These are phyloP conservation scores for Halichoerus grypus DNA, from an alignment of 2,113 vertebrate genomes.

Conservation along the genomic window DNA sequence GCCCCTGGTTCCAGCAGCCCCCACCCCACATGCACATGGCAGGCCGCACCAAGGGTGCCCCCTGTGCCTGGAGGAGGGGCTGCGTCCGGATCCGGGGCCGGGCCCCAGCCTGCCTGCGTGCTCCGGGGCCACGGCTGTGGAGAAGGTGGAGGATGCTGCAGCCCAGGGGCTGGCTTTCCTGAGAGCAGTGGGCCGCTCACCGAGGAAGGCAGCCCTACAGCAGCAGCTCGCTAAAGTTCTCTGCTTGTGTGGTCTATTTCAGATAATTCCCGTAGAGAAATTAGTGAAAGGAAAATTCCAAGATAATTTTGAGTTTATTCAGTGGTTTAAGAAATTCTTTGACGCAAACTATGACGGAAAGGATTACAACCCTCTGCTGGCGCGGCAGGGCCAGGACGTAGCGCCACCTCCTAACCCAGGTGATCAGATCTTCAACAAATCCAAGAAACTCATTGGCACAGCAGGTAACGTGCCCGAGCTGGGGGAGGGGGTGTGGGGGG, in stretches of 20 bases:
- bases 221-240: slow-evolving; percentile 58
- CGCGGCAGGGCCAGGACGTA: slow-evolving; percentile 97
- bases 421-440: slow-evolving; percentile 98
- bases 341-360: slow-evolving; percentile 99
- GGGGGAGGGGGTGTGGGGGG: slow-evolving; percentile 76
- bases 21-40: not conserved
- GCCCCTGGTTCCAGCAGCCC: not conserved
- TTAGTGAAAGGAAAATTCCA: slow-evolving; percentile 99
- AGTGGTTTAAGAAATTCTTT: slow-evolving; percentile 99
- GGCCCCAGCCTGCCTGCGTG: not conserved
- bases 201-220: slow-evolving; percentile 11
- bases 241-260: slow-evolving; percentile 83
- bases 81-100: not conserved
- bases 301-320: slow-evolving; percentile 99
- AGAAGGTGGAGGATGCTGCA: not conserved
- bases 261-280: slow-evolving; percentile 98
- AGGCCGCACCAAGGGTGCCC: not conserved
- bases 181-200: not conserved
- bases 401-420: slow-evolving; percentile 96
- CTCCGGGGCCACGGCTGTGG: not conserved
- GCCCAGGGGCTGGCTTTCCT: slow-evolving; percentile 35
- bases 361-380: slow-evolving; percentile 97
- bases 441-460: slow-evolving; percentile 95
- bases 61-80: not conserved
- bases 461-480: slow-evolving; percentile 93